Evolutionary conservation across 2,888 invertebrate species (phyloP).

Genomic region (Lathronympha strigana): DNA sequence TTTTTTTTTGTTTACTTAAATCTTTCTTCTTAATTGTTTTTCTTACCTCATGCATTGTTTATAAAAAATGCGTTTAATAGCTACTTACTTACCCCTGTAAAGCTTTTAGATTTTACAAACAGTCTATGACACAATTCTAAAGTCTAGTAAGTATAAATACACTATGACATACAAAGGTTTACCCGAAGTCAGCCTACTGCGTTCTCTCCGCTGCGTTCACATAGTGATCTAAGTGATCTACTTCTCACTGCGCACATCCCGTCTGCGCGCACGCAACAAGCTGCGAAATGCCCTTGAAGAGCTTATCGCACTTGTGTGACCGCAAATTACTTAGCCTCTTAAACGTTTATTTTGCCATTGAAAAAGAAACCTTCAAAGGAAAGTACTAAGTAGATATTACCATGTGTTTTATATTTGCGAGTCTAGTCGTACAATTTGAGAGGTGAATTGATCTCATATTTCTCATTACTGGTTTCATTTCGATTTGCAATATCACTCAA

Average conservation of each 20-base stretch:
- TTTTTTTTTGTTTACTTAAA: too few species aligned
- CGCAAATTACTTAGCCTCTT: not conserved
- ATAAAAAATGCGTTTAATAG: too few species aligned
- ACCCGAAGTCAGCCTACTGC: constrained; percentile 11
- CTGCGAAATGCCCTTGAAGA: constrained; percentile 35
- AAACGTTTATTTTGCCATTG: not conserved
- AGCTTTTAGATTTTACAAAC: too few species aligned
- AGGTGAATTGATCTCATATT: too few species aligned
- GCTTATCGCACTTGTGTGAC: constrained; percentile 25
- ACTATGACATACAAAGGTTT: not conserved
- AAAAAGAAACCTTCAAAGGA: not conserved
- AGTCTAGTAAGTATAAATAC: not conserved
- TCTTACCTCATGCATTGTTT: too few species aligned
- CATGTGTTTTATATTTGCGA: too few species aligned
- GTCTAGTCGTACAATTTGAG: too few species aligned
- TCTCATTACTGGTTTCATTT: too few species aligned
- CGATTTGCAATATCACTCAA: too few species aligned
- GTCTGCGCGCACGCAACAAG: constrained; percentile 20
- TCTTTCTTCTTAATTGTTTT: too few species aligned
- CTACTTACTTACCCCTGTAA: too few species aligned
- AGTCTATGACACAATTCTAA: too few species aligned
- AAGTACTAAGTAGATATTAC: not conserved
- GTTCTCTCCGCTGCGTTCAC: constrained; percentile 23
- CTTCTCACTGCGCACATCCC: constrained; percentile 40
- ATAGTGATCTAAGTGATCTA: constrained; percentile 36